Evolutionary conservation across 1,140 invertebrate genomes (phyloP), one percentile per base, ranked within the genome.

Genomic region (Rhyacophila brunnea): DNA sequence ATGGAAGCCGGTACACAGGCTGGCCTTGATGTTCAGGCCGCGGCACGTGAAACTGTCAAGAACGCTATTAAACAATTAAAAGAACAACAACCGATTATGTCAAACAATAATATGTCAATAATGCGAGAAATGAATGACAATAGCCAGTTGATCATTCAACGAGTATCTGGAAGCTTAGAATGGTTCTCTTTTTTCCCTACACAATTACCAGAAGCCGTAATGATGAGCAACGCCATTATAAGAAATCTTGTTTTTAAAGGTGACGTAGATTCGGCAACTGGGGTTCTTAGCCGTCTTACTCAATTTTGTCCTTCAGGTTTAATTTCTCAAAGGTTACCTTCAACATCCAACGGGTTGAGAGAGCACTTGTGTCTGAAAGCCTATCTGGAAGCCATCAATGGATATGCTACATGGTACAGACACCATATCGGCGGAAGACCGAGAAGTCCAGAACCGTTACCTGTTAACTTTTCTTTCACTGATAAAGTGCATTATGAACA

Each of bases 401-500:
- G 87, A 36, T 96, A 95, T 76, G 85, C 86, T 55, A 88, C 91
- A 67, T 96, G 94, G 94, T 93, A 93, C 64, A 83, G 87, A 54
- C 85, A 90, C 66, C 92, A 83, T 59, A 87, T 95, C 68, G 85
- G 91, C 68, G 85, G 83, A 1, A 87, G 88, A 73, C 94, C 93
- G 1, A 77, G 77, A 43, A 84, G 84, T 51, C 76, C 86, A 0
- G 80, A 85, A 43, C 72, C 79, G 6, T 70, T 86, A 42, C 67
- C 77, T 5, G 43, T 75, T 13, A 84, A 84, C 69, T 84, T 85
- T 4, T 85, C 86, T 23, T 96, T 95, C 67, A 88, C 92, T 0
- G 92, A 96, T 70, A 91, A 89, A 73, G 89, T 96, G 46, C 90
- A 91, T 5, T 83, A 89, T 69, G 91, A 96, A 71, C 92, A 95